Base-by-base conservation (phyloP, 64 coral and sea anemone genomes). In the Stichodactyla mertensii region DNA sequence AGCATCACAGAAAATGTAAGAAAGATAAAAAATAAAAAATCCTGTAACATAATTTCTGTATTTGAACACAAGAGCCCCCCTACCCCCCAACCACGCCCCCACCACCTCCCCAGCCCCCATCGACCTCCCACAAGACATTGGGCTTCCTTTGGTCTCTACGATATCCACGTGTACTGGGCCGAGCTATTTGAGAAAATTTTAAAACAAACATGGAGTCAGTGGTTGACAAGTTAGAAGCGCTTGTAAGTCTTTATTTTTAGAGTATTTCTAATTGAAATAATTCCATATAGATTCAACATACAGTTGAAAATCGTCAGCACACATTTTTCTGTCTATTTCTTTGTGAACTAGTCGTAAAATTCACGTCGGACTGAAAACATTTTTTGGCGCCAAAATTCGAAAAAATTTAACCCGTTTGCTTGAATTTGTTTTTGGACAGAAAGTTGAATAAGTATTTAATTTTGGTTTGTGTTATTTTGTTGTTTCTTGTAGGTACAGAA, bases 161-260 rank as follows among this genome's bases (percentile, higher is more conserved):
- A 26, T 36, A 13, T 58, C 9, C 14, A 4, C 4, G 56, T 58
- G 56, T 9, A 74, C 69, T 69, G 64, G 64, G 64, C 8, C 64
- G n/a, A 69, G 19, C n/a, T 8, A 20, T 69, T 69, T 16, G 12
- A 26, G n/a, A 79, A 26, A 74, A 55, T 60, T 51, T 16, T 4
- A 82, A 69, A 64, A 86, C 86, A 92, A 92, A 77, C 66, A 96
- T 96, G 94, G 94, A 96, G 67, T 79, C 86, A n/a, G 91, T 90
- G 2, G 88, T 96, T 52, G 86, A 96, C 67, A 96, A 96, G 64
- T 89, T 96, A 4, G 94, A 96, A 90, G 94, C 94, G 51, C 86
- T 96, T 80, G 94, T 96, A 85, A 96, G 57, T 88, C 78, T 87
- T 61, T n/a, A 6, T 61, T 71, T 52, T 71, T 10, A 16, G 23